These are phyloP conservation scores for Sebastes cheni DNA, from an alignment of 2,797 vertebrate genomes.

Conservation along the genomic window DNA sequence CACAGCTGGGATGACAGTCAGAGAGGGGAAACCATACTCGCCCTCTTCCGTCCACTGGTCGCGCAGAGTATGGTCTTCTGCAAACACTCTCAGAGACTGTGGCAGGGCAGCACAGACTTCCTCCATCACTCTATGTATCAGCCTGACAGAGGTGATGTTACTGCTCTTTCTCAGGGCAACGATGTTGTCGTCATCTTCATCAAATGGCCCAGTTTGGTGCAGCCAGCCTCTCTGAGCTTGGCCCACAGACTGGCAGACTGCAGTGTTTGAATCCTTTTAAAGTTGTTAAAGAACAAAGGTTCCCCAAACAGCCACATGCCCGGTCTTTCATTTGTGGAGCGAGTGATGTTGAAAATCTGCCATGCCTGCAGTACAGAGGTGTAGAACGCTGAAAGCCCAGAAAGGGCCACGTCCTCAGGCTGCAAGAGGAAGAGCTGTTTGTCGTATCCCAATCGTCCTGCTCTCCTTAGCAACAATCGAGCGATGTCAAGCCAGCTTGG, in stretches of 20 bases:
- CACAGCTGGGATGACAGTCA: neutral
- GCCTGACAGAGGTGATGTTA: neutral
- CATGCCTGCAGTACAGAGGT: neutral
- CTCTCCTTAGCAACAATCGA: neutral
- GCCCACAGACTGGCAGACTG: neutral
- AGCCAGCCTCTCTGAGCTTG: neutral
- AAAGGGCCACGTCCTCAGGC: neutral
- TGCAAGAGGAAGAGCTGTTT: neutral
- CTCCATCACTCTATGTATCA: neutral
- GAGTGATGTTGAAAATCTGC: neutral
- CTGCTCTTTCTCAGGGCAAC: neutral
- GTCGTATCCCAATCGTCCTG: neutral
- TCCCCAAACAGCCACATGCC: conserved; percentile 16
- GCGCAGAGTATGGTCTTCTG: neutral
- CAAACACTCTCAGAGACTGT: neutral
- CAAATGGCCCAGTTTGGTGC: neutral
- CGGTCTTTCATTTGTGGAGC: neutral
- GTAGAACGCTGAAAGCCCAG: neutral
- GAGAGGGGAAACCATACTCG: neutral
- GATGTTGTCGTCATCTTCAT: neutral
- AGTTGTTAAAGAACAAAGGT: neutral
- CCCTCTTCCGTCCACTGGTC: neutral
- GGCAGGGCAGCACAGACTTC: neutral
- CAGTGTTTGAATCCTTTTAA: neutral
- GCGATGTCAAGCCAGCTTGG: neutral